Evolutionary conservation across 2,797 vertebrate genomes (phyloP).

Genomic region (Miichthys miiuy): DNA sequence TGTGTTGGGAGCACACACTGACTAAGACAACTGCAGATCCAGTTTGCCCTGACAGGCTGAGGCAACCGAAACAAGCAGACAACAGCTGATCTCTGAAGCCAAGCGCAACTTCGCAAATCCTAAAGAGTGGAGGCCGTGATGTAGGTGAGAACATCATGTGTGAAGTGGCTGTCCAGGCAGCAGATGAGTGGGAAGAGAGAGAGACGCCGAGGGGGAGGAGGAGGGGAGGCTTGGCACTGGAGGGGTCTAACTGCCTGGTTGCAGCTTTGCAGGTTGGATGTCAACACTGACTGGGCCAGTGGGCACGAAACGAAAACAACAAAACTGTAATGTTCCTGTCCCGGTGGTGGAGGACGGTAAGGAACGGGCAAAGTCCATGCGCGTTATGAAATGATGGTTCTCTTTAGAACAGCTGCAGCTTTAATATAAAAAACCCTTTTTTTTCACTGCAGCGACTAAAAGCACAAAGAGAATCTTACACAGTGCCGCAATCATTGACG

Average conservation of each 20-base stretch:
- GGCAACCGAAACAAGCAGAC: slow-evolving; percentile 45
- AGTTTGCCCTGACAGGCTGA: slow-evolving; percentile 61
- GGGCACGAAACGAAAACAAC: slow-evolving; percentile 49
- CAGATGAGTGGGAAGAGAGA: too few species aligned
- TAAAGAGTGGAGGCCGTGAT: neutral
- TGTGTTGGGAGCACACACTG: slow-evolving; percentile 56
- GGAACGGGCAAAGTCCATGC: slow-evolving; percentile 46
- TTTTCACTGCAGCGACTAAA: slow-evolving; percentile 32
- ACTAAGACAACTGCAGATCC: slow-evolving; percentile 59
- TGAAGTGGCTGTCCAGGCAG: neutral
- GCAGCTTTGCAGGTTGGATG: slow-evolving; percentile 33
- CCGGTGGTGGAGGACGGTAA: slow-evolving; percentile 28
- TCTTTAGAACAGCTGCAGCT: slow-evolving; percentile 42
- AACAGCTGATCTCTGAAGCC: slow-evolving; percentile 52
- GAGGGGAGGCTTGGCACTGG: too few species aligned
- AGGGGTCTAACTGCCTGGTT: slow-evolving; percentile 8
- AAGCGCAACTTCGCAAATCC: slow-evolving; percentile 36
- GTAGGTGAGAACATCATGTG: slow-evolving; percentile 10
- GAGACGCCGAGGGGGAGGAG: too few species aligned
- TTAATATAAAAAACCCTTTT: slow-evolving; percentile 9
- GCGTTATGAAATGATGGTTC: slow-evolving; percentile 29
- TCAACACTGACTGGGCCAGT: slow-evolving; percentile 27
- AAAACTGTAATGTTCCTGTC: slow-evolving; percentile 39
- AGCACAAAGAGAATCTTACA: slow-evolving; percentile 28
- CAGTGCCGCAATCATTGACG: neutral